A percentile compares a stretch with the other conserved stretches of the same genome.
phyloP scores from a whole-genome alignment of 2,113 vertebrate species.

The Phoenicopterus ruber region DNA sequence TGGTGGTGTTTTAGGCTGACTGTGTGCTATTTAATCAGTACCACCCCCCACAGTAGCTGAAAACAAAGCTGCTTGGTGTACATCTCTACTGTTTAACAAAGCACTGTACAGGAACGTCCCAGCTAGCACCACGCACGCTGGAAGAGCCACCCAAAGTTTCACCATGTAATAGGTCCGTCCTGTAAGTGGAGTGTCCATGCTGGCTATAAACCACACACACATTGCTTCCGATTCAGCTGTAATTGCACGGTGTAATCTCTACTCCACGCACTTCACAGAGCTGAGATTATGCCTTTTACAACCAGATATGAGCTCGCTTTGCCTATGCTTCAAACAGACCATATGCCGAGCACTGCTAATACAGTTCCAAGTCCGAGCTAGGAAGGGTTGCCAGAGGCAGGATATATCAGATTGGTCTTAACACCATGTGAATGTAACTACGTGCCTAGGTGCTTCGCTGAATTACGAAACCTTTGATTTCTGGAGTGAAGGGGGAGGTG shows the following conservation, averaged over 20 bases:
- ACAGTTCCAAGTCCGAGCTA: background rate
- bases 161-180: background rate
- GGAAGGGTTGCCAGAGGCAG: background rate
- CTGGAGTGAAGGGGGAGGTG: background rate
- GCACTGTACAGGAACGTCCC: background rate
- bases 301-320: background rate
- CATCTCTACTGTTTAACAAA: background rate
- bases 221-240: fast-evolving
- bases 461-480: background rate
- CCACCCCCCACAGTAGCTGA: background rate
- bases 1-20: background rate
- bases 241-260: fast-evolving
- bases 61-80: background rate
- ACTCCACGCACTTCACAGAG: fast-evolving
- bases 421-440: background rate
- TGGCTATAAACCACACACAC: background rate
- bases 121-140: background rate
- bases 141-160: background rate
- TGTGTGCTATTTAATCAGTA: background rate
- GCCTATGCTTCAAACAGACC: background rate
- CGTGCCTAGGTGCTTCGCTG: background rate
- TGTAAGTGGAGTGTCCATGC: background rate
- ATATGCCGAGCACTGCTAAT: background rate
- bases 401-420: background rate
- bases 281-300: background rate